Base-by-base conservation (phyloP, 2,113 vertebrate species). In the Neotragus moschatus region DNA sequence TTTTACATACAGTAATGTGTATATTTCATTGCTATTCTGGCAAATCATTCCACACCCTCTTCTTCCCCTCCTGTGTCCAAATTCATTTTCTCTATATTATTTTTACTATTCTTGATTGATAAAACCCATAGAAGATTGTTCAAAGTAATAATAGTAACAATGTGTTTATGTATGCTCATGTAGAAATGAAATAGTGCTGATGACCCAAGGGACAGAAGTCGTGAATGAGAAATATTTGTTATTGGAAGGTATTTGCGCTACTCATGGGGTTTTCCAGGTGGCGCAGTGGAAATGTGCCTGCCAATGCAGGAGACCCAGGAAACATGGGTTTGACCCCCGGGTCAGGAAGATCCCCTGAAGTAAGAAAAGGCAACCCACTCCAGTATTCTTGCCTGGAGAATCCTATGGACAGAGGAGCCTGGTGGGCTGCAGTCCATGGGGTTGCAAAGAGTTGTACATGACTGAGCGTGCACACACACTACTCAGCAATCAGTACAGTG, bases 221-320 rank as follows among this genome's bases (percentile, higher is more conserved):
- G 30, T 23, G 28, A 51, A 51, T 7, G 30, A 75, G 43, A 28
- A 36, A 33, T 51, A 17, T 33, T 60, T 61, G n/a, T 75, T 49
- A 33, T 60, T 61, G 49, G 6, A 53, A 61, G 4, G 7, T 53
- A 87, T 87, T 87, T 87, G 45, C 43, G 9, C 47, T 26, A 43
- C 10, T 36, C 3, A 25, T 7, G 70, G 70, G 70, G 21, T 23
- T 75, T 75, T 23, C 70, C 23, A 13, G 70, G 23, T 14, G 70
- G 70, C 0, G 0, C 21, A 15, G 39, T 75, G 70, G 12, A 15
- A 43, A 43, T 43, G 36, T 26, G 39, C 12, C 39, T 15, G 39
- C 23, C 70, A 43, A 2, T 4, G 23, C 0, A 0, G 11, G 23
- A 26, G 39, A 43, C 39, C 39, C 70, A 26, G 70, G 70, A 43